Evolutionary conservation across 2,113 vertebrate species (phyloP).

Genomic region (Fulmarus glacialis): DNA sequence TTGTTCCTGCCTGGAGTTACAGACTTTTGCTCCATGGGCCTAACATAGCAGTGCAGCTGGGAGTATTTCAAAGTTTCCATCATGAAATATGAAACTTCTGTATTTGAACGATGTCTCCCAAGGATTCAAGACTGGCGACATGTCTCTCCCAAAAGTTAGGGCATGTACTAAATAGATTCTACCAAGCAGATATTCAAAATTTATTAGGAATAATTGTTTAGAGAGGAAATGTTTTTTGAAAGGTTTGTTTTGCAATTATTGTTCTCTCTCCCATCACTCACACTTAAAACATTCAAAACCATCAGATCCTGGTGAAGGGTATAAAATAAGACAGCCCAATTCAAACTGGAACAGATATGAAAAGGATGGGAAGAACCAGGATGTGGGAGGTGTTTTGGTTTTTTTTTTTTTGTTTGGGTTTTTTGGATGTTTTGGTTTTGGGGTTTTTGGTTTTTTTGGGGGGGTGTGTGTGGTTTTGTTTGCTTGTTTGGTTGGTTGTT

Average conservation of each 20-base stretch:
- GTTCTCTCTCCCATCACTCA: background rate
- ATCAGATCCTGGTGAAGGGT: background rate
- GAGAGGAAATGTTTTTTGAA: background rate
- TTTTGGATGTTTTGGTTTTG: background rate
- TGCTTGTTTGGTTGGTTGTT: no score
- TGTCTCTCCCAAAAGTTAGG: background rate
- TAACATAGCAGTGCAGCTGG: background rate
- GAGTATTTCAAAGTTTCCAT: background rate
- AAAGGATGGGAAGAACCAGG: background rate
- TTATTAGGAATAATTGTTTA: background rate
- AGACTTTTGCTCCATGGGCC: background rate
- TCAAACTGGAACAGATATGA: background rate
- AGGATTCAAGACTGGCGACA: background rate
- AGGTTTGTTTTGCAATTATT: background rate
- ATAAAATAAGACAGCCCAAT: background rate
- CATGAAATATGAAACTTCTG: background rate
- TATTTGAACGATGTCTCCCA: background rate
- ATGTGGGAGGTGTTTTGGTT: background rate
- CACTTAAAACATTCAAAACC: background rate
- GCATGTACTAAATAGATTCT: background rate
- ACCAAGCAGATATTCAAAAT: background rate
- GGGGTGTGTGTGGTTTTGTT: no score
- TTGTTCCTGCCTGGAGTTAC: background rate
- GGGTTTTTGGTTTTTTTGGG: background rate
- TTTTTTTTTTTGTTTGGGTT: background rate